These are phyloP conservation scores for Silurus asotus DNA, from an alignment of 2,113 vertebrate genomes.

Conservation along the genomic window DNA sequence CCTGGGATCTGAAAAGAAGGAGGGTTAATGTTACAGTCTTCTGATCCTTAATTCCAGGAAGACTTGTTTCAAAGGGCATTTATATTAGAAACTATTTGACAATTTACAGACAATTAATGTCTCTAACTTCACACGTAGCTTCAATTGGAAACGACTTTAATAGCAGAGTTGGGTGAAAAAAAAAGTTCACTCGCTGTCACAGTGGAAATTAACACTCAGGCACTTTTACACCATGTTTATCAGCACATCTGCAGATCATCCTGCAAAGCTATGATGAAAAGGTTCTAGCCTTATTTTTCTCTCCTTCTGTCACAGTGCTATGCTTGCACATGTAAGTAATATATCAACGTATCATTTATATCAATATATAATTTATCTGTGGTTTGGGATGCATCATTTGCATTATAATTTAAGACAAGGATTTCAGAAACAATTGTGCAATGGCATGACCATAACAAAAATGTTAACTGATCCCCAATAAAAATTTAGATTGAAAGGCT, in stretches of 20 bases:
- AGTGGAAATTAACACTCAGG: constrained; percentile 45
- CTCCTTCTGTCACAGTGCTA: not conserved
- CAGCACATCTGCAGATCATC: constrained; percentile 22
- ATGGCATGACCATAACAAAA: not conserved
- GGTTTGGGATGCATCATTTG: not conserved
- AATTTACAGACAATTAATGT: constrained; percentile 51
- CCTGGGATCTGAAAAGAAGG: not conserved
- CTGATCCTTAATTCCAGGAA: not conserved
- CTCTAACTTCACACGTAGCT: constrained; percentile 44
- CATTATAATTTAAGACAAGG: not conserved
- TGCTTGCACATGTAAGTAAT: not conserved
- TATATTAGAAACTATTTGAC: constrained; percentile 36
- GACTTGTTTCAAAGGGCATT: not conserved
- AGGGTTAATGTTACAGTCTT: too few species aligned
- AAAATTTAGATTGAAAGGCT: not conserved
- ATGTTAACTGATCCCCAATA: not conserved
- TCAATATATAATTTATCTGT: too few species aligned
- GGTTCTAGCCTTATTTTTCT: not conserved
- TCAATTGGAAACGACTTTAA: constrained; percentile 60
- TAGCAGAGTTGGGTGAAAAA: constrained; percentile 33
- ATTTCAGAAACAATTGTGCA: not conserved
- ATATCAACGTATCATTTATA: not conserved
- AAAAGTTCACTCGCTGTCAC: constrained; percentile 48
- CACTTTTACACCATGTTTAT: constrained; percentile 45
- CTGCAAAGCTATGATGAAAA: constrained; percentile 5